These are phyloP conservation scores for Paracentrotus lividus DNA, from an alignment of 53 echinoderm and acorn worm species.

Conservation along the genomic window DNA sequence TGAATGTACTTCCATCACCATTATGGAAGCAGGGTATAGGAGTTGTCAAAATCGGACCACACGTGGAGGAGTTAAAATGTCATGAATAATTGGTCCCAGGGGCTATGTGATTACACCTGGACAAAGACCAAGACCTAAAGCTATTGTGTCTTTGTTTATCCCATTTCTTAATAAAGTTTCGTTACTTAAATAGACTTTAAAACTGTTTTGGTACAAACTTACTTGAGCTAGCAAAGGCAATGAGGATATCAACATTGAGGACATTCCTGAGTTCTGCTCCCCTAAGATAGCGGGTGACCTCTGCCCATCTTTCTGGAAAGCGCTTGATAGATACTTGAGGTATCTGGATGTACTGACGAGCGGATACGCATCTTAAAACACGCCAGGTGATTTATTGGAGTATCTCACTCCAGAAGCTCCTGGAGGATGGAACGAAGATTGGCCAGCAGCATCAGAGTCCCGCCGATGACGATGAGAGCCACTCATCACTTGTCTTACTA, in stretches of 20 bases:
- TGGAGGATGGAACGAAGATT: slow-evolving; percentile 25
- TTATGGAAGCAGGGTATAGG: too few relatives aligned
- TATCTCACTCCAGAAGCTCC: slow-evolving; percentile 57
- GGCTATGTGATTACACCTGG: too few relatives aligned
- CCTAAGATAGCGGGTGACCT: slow-evolving; percentile 81
- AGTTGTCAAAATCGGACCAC: too few relatives aligned
- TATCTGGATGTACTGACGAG: slow-evolving; percentile 47
- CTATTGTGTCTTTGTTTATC: background rate
- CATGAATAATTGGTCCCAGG: too few relatives aligned
- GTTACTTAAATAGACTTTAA: background rate
- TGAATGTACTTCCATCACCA: too few relatives aligned
- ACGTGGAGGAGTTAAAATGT: too few relatives aligned
- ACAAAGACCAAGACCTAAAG: too few relatives aligned
- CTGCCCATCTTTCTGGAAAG: slow-evolving; percentile 96
- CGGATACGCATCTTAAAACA: slow-evolving; percentile 70
- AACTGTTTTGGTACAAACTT: slow-evolving; percentile 50
- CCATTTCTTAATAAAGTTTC: too few relatives aligned
- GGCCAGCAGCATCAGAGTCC: background rate
- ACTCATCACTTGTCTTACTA: background rate
- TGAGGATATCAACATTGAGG: slow-evolving; percentile 81
- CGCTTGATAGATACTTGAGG: slow-evolving; percentile 63
- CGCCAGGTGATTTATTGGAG: slow-evolving; percentile 81
- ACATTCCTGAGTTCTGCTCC: slow-evolving; percentile 76
- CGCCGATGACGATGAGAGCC: slow-evolving; percentile 11
- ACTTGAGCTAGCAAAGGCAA: slow-evolving; percentile 80